These are phyloP conservation scores for Danio tinwini DNA, from an alignment of 2,797 vertebrate species.

Conservation along the genomic window DNA sequence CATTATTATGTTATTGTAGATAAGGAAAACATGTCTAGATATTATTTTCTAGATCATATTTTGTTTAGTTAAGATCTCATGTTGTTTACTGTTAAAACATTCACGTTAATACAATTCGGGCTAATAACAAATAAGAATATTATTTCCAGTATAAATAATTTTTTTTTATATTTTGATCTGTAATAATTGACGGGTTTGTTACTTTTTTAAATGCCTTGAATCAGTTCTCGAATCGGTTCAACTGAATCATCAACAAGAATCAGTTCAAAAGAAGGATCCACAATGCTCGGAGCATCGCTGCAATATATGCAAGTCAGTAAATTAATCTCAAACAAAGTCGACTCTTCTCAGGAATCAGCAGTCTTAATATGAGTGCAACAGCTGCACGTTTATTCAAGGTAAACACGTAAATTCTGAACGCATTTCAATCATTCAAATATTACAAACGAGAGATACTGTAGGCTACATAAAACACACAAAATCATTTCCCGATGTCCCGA, in stretches of 20 bases:
- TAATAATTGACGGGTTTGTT: not conserved
- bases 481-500: constrained; percentile 37
- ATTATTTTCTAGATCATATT: not conserved
- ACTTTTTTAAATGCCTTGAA: not conserved
- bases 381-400: constrained; percentile 73
- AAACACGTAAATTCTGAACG: constrained; percentile 31
- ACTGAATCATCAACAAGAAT: not conserved
- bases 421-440: not conserved
- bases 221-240: not conserved
- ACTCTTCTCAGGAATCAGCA: not conserved
- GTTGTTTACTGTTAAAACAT: not conserved
- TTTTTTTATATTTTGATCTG: not conserved
- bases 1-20: too few species aligned
- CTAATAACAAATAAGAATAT: not conserved
- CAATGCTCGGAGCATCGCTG: not conserved
- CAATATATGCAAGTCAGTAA: not conserved
- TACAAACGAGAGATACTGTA: constrained; percentile 18
- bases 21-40: too few species aligned
- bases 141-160: not conserved
- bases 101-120: not conserved
- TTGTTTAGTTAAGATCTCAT: not conserved
- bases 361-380: constrained; percentile 70
- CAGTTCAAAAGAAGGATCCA: not conserved
- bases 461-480: constrained; percentile 49
- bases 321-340: too few species aligned